Evolutionary conservation across 2,888 invertebrate species (phyloP).

Genomic region (Holacanthella duospinosa): DNA sequence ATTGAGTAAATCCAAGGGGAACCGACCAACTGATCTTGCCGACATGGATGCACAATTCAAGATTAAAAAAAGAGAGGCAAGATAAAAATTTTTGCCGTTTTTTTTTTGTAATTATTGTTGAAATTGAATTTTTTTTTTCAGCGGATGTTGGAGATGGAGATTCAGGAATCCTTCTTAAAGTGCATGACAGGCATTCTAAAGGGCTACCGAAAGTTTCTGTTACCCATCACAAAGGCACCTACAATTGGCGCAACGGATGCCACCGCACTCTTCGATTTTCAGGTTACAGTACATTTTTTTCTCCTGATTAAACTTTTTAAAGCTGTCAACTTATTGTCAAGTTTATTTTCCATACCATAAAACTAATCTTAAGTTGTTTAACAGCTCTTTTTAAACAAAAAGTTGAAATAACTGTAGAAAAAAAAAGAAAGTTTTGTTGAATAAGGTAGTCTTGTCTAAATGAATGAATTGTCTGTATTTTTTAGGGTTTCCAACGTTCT

Average conservation of each 20-base stretch:
- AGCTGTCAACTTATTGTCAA: not conserved
- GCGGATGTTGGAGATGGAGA: slow-evolving; percentile 79
- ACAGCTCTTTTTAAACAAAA: no score
- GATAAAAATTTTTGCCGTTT: not conserved
- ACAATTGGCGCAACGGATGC: slow-evolving; percentile 91
- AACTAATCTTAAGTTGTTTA: no score
- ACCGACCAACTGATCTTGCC: slow-evolving; percentile 36
- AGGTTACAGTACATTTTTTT: slow-evolving; percentile 40
- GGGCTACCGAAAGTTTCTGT: slow-evolving; percentile 75
- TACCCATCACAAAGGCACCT: slow-evolving; percentile 88
- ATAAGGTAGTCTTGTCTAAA: no score
- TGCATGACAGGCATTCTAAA: slow-evolving; percentile 88
- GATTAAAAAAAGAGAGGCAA: slow-evolving; percentile 64
- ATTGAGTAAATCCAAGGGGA: slow-evolving; percentile 25
- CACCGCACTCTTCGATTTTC: slow-evolving; percentile 84
- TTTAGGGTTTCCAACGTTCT: slow-evolving; percentile 64
- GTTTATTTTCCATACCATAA: not conserved
- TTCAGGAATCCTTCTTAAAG: slow-evolving; percentile 92
- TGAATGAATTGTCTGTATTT: no score
- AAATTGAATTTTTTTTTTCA: slow-evolving; percentile 42
- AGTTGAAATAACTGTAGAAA: slow-evolving; percentile 8
- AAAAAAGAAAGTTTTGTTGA: slow-evolving; percentile 8
- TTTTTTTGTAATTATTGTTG: not conserved
- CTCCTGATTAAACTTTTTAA: no score
- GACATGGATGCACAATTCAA: slow-evolving; percentile 72